These are phyloP conservation scores for Cnemophilus loriae DNA, from an alignment of 2,113 vertebrate species.

Conservation along the genomic window DNA sequence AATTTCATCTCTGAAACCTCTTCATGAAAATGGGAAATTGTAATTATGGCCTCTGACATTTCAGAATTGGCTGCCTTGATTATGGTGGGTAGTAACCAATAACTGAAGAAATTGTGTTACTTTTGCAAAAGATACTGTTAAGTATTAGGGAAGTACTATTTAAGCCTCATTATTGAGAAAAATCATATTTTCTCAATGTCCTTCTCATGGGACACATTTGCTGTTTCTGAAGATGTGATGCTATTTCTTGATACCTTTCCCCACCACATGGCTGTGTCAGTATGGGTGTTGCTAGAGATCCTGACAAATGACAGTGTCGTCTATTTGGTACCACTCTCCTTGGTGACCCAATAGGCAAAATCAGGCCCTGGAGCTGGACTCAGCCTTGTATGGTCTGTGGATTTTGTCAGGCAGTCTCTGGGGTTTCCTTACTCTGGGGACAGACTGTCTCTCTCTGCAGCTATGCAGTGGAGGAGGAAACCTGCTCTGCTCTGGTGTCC, in stretches of 20 bases:
- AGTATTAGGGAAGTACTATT: not conserved
- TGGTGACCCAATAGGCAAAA: not conserved
- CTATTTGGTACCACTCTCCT: not conserved
- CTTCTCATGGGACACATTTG: not conserved
- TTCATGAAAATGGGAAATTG: not conserved
- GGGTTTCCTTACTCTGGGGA: not conserved
- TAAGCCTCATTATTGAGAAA: not conserved
- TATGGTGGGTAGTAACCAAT: not conserved
- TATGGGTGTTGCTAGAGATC: not conserved
- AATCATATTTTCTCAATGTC: not conserved
- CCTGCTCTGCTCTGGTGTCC: not conserved
- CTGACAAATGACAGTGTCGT: not conserved
- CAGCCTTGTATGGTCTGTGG: not conserved
- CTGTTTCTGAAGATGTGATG: not conserved
- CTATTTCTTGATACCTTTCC: not conserved
- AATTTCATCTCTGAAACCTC: not conserved
- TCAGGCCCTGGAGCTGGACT: not conserved
- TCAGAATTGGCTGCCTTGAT: not conserved
- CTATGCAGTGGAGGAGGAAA: not conserved
- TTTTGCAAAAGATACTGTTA: not conserved
- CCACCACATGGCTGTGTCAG: not conserved
- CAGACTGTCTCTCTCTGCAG: not conserved
- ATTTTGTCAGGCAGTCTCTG: not conserved
- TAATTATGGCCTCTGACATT: not conserved
- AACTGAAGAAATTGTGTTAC: not conserved